Base-by-base conservation (phyloP, 2,888 invertebrate species). In the Rhabditophanes sp. region DNA sequence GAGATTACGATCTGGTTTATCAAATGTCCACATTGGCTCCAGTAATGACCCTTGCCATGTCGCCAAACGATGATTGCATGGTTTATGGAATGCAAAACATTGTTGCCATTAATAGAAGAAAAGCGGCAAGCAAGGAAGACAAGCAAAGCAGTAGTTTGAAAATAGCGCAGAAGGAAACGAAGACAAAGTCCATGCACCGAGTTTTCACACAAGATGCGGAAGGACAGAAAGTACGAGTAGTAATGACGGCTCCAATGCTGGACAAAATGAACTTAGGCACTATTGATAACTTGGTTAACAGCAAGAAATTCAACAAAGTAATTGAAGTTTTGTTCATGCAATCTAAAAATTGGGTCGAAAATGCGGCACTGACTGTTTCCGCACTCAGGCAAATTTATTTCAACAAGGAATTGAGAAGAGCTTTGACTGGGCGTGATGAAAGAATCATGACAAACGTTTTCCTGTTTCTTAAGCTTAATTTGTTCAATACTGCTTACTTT, bases 1-100 rank as follows among this genome's bases (percentile, higher is more conserved):
- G 49, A 23, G 48, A 48, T 37, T 56, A 49, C 47, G 39, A 41
- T 9, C 36, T 57, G 19, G 48, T 56, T 9, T 27, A 41, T 25
- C 28, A 46, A 14, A 35, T 33, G 19, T 33, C 25, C 11, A 31
- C 41, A 9, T 81, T 88, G 0, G 83, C 85, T 67, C 78, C 85
- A 9, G 75, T 96, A 26, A 72, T 90, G 20, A 83, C 83, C 67
- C 71, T 90, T 62, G 85, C 77, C 37, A 69, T 75, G 17, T 72
- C 75, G 73, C 67, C 70, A 20, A 72, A 75, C 62, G 83, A 90
- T 69, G 78, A 80, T 61, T 78, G 80, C 1, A 64, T 93, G 42
- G 83, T 79, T 5, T 82, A 80, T 17, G 93, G 90, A 16, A 82
- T 87, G 78, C 45, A 49, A 69, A 88, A 88, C 26, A 72, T 87